phyloP scores from a whole-genome alignment of 2,113 vertebrate species.

The Shinisaurus crocodilurus region DNA sequence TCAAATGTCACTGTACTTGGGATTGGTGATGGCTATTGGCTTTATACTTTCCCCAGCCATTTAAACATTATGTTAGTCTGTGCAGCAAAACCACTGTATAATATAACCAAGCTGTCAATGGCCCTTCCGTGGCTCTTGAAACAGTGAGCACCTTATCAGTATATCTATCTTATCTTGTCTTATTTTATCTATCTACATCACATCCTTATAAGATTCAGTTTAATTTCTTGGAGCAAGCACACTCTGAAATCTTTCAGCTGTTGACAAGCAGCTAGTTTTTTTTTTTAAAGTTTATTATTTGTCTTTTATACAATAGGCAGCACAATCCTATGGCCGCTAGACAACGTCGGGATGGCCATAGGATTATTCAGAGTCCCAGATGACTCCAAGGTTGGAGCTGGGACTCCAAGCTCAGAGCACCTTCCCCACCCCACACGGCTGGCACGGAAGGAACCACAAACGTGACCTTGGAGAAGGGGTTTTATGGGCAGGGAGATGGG shows the following conservation, averaged over 20 bases:
- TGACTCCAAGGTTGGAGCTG: too few species aligned
- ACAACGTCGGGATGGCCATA: too few species aligned
- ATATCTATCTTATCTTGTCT: background rate
- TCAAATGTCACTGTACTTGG: background rate
- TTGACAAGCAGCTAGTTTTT: background rate
- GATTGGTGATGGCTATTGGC: background rate
- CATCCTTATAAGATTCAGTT: too few species aligned
- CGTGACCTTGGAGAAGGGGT: too few species aligned
- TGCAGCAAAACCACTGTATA: background rate
- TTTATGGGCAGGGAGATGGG: too few species aligned
- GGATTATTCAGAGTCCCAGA: too few species aligned
- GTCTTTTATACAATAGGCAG: too few species aligned
- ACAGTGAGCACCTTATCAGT: background rate
- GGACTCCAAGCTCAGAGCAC: too few species aligned
- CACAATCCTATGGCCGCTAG: too few species aligned
- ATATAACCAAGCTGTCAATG: background rate
- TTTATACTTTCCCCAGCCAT: rapidly evolving
- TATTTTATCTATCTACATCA: background rate
- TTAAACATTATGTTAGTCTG: background rate
- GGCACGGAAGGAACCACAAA: too few species aligned
- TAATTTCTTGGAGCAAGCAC: too few species aligned
- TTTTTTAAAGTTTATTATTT: background rate
- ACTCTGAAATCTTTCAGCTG: background rate
- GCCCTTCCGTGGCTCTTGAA: background rate
- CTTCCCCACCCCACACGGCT: too few species aligned